Percentiles rank a stretch among this genome's conserved stretches.
phyloP scores from a whole-genome alignment of 23 tunicate species.

The Botrylloides violaceus region DNA sequence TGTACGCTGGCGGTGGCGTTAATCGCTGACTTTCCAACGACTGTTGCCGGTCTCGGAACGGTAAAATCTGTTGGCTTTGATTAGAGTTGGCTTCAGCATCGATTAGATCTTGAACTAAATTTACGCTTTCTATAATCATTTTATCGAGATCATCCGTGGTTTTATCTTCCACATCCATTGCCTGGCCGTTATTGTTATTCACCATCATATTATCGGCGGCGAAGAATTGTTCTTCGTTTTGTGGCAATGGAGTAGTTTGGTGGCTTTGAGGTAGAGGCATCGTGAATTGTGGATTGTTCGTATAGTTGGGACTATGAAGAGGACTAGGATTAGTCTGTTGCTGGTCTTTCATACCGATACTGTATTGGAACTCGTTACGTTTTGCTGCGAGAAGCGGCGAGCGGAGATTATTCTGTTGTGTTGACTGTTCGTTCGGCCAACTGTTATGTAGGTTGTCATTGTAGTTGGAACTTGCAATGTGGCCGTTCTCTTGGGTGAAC shows the following conservation, averaged over 20 bases:
- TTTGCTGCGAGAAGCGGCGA: conserved; percentile 4
- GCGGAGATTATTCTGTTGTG: conserved; percentile 1
- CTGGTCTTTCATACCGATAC: neutral
- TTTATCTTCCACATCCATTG: neutral
- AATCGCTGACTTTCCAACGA: conserved; percentile 16
- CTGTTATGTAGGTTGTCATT: neutral
- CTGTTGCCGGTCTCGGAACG: conserved; percentile 2
- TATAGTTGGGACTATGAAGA: conserved; percentile 15
- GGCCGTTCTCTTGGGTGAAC: neutral
- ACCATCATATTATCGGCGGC: conserved; percentile 21
- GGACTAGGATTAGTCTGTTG: conserved; percentile 4
- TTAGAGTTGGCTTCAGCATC: conserved; percentile 17
- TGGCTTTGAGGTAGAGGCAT: neutral
- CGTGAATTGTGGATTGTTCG: neutral
- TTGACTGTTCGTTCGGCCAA: conserved; percentile 7
- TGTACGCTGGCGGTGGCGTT: conserved; percentile 87
- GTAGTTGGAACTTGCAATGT: neutral
- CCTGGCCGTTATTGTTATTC: conserved; percentile 14
- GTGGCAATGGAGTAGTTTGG: conserved; percentile 20
- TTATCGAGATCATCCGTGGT: neutral
- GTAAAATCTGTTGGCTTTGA: conserved; percentile 5
- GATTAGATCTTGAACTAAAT: conserved; percentile 12
- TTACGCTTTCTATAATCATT: conserved; percentile 27
- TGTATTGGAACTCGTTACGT: conserved; percentile 13
- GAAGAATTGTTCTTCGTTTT: conserved; percentile 23